A percentile compares a stretch with the other conserved stretches of the same genome.
phyloP scores from a whole-genome alignment of 23 tunicate species.

The Styela clava region DNA sequence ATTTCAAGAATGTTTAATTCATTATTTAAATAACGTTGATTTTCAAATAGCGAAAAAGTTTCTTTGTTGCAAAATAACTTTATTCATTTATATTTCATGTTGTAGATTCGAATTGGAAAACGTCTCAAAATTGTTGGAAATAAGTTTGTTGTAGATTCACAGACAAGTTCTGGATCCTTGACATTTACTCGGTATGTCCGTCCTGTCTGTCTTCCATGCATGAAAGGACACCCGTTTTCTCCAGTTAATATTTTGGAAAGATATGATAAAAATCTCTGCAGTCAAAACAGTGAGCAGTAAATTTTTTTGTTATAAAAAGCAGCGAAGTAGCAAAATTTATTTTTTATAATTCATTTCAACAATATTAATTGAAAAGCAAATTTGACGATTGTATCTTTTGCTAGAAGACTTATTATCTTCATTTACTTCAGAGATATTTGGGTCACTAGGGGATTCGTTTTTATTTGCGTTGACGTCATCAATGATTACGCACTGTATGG shows the following conservation, averaged over 20 bases:
- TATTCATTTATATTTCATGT: neutral
- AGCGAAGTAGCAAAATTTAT: too few species aligned
- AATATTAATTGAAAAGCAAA: too few species aligned
- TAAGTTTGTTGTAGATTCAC: constrained; percentile 4
- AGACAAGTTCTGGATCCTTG: neutral
- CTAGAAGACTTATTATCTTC: too few species aligned
- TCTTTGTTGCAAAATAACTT: neutral
- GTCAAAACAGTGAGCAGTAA: neutral
- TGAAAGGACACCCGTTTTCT: neutral
- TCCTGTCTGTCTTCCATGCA: constrained; percentile 30
- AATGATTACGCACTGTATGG: too few species aligned
- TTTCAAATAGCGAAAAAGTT: neutral
- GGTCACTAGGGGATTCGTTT: too few species aligned
- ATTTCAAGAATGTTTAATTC: too few species aligned
- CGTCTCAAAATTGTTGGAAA: neutral
- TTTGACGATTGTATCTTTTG: too few species aligned
- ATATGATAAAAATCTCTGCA: constrained; percentile 9
- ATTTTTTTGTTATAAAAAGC: too few species aligned
- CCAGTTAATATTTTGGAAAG: neutral
- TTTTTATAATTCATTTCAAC: too few species aligned
- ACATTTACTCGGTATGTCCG: neutral
- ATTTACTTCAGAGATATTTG: too few species aligned
- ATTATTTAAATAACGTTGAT: too few species aligned
- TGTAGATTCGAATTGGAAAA: constrained; percentile 12
- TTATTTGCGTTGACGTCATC: too few species aligned